Base-by-base conservation (phyloP, 2,888 invertebrate genomes). In the Vanessa cardui region DNA sequence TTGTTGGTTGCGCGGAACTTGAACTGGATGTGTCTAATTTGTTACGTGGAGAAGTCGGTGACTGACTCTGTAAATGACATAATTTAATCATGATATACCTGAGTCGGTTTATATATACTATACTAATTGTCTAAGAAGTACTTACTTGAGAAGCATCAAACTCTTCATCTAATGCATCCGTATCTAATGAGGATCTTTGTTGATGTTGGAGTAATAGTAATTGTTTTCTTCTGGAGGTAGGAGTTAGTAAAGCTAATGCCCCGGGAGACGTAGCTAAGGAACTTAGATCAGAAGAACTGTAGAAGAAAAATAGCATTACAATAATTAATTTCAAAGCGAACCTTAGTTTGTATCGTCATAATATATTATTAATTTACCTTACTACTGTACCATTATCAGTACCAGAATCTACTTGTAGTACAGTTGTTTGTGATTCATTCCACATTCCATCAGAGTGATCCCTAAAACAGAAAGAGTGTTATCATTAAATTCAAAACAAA, bases 341-440 rank as follows among this genome's bases (percentile, higher is more conserved):
- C 8, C 4, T 20, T 50, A 1, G 20, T 20, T 20, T 50, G 2
- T 20, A 16, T 26, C 31, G 6, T 6, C 4, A 12, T 12, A 52
- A 52, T 52, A 26, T 52, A 33, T 56, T 9, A 6, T 54, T 54
- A 6, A 18, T 8, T 39, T 78, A 92, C 93, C 93, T 93, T 75
- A 94, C 86, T 0, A 94, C 93, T 1, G 94, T 94, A 50, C 94
- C 94, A 83, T 94, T 95, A 77, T 95, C 94, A 18, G 94, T 94
- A 52, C 94, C 94, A 18, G 95, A 95, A 80, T 96, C 96, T 1
- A 95, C 94, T 87, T 96, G 96, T 46, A 97, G 92, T 18, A 97
- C 96, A 0, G 97, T 97, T 9, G 96, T 95, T 89, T 97, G 97
- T 15, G 97, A 97, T 89, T 97, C 97, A 87, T 97, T 97, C 97